These are phyloP conservation scores for Prietella phreatophila DNA, from an alignment of 2,113 vertebrate genomes.

Conservation along the genomic window DNA sequence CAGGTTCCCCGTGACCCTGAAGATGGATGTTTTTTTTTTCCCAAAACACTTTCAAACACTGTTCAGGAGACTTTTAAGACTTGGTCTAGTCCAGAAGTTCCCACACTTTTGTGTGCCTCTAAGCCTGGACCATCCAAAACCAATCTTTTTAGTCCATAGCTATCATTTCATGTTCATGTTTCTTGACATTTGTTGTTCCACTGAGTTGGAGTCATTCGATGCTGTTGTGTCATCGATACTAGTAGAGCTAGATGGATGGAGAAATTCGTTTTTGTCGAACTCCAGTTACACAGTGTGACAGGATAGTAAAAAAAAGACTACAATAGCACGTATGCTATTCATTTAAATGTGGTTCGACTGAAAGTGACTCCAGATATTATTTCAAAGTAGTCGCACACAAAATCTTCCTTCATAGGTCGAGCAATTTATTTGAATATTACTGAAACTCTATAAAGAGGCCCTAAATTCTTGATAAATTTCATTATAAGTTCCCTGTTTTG, in stretches of 20 bases:
- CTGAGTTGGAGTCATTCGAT: background rate
- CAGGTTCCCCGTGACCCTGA: too few relatives aligned
- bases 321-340: background rate
- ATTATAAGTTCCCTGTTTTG: background rate
- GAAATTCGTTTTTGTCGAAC: too few relatives aligned
- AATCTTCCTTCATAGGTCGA: background rate
- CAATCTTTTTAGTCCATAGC: background rate
- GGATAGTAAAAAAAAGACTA: too few relatives aligned
- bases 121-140: background rate
- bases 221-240: too few relatives aligned
- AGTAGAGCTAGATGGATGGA: background rate
- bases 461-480: background rate
- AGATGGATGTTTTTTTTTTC: too few relatives aligned
- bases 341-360: slow-evolving; percentile 2
- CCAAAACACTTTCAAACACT: background rate
- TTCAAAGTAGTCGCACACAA: background rate
- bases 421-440: background rate
- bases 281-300: too few relatives aligned
- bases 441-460: background rate
- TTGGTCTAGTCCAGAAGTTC: too few relatives aligned
- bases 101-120: too few relatives aligned
- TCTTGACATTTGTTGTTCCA: background rate
- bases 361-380: background rate
- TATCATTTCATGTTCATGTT: background rate
- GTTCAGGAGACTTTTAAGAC: background rate